Evolutionary conservation across 2,888 invertebrate species (phyloP).

Genomic region (Formica aserva): DNA sequence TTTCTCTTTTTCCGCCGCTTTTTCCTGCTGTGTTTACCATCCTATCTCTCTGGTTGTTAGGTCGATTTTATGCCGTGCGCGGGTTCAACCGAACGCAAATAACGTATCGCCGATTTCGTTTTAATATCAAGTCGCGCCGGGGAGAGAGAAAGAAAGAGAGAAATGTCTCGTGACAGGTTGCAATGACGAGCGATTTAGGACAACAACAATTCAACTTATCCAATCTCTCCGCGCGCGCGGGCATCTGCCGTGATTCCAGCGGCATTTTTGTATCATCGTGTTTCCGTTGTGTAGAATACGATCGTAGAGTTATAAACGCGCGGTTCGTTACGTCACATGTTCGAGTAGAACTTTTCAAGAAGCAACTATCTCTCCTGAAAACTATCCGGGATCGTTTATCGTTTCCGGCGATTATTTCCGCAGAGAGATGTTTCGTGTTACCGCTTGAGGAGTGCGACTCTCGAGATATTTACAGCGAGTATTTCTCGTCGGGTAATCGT

Average conservation of each 20-base stretch:
- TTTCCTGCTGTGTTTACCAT: constrained; percentile 61
- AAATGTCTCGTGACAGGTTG: constrained; percentile 77
- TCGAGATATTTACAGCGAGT: constrained; percentile 21
- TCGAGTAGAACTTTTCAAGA: constrained; percentile 49
- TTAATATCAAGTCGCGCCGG: constrained; percentile 66
- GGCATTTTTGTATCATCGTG: constrained; percentile 38
- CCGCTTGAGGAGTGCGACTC: constrained; percentile 33
- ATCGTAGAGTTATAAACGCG: constrained; percentile 16
- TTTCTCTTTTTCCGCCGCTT: constrained; percentile 53
- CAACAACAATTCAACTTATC: constrained; percentile 79
- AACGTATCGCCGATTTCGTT: constrained; percentile 68
- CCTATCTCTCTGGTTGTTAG: constrained; percentile 72
- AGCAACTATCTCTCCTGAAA: constrained; percentile 53
- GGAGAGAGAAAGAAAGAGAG: not conserved
- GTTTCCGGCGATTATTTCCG: constrained; percentile 22
- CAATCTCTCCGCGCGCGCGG: constrained; percentile 67
- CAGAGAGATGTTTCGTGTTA: constrained; percentile 20
- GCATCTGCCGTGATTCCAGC: constrained; percentile 48
- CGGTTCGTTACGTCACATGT: constrained; percentile 42
- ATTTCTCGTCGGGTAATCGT: constrained; percentile 26
- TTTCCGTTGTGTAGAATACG: constrained; percentile 29
- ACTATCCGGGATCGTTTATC: constrained; percentile 38
- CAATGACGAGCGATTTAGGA: constrained; percentile 76
- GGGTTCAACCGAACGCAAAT: constrained; percentile 51
- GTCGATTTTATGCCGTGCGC: constrained; percentile 74